Evolutionary conservation across 2,113 vertebrate genomes (phyloP).

Genomic region (Phoxinus phoxinus): DNA sequence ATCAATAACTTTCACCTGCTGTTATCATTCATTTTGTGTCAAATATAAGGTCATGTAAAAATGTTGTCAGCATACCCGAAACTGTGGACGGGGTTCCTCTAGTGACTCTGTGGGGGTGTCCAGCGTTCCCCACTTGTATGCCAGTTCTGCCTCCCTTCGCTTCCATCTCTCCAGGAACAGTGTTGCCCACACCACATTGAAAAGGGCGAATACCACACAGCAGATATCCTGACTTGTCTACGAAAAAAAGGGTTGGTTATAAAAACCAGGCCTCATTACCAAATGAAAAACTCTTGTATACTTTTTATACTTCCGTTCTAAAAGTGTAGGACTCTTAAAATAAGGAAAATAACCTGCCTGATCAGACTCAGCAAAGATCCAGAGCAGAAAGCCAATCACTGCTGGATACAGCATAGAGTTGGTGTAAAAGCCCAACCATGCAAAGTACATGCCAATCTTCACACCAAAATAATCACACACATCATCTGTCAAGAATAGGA

Average conservation of each 20-base stretch:
- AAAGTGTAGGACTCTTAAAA: neutral
- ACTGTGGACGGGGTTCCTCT: conserved; percentile 94
- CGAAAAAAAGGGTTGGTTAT: neutral
- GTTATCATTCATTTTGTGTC: neutral
- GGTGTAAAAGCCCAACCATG: conserved; percentile 98
- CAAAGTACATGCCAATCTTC: conserved; percentile 98
- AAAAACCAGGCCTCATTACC: neutral
- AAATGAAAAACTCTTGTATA: neutral
- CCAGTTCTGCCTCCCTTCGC: conserved; percentile 89
- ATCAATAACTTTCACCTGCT: neutral
- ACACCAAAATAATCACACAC: conserved; percentile 98
- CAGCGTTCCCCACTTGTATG: conserved; percentile 96
- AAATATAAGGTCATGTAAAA: neutral
- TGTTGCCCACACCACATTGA: conserved; percentile 97
- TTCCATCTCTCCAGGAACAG: conserved; percentile 97
- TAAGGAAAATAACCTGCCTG: conserved; percentile 78
- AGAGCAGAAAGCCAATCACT: conserved; percentile 91
- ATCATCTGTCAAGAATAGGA: conserved; percentile 80
- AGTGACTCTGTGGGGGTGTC: conserved; percentile 87
- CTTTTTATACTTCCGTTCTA: neutral
- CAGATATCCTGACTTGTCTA: conserved; percentile 97
- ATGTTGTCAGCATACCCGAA: conserved; percentile 80
- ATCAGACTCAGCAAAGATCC: conserved; percentile 91
- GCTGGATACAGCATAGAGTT: conserved; percentile 96
- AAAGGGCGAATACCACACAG: conserved; percentile 94